Percentiles rank a stretch among this genome's conserved stretches.
Evolutionary conservation across 2,888 invertebrate genomes (phyloP).

Genomic region (Invenusta paracnida): DNA sequence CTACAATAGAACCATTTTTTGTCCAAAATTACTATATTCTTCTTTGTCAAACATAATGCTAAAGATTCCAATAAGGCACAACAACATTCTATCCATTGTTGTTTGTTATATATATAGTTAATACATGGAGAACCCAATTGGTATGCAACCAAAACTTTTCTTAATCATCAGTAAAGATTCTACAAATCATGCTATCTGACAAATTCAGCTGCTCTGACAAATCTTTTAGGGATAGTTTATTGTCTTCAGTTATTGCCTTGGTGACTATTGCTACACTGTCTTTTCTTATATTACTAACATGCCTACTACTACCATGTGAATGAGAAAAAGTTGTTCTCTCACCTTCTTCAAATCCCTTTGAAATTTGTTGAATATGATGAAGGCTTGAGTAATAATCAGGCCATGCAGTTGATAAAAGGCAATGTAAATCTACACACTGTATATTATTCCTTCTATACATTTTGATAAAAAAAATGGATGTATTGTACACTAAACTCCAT

Average conservation of each 20-base stretch:
- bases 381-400: not conserved
- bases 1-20: not conserved
- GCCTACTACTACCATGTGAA: not conserved
- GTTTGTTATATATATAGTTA: not conserved
- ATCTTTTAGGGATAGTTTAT: not conserved
- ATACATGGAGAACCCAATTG: not conserved
- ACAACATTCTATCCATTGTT: not conserved
- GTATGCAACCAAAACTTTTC: not conserved
- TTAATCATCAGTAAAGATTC: not conserved
- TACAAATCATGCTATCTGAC: not conserved
- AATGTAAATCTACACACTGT: not conserved
- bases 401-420: not conserved
- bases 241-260: not conserved
- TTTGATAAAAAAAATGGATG: not conserved
- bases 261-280: not conserved
- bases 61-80: not conserved
- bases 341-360: not conserved
- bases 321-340: not conserved
- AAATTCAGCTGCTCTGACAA: not conserved
- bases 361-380: not conserved
- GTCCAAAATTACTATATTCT: not conserved
- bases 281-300: not conserved
- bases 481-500: not conserved
- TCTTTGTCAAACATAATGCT: not conserved
- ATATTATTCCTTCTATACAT: not conserved